Percentiles rank a stretch among this genome's conserved stretches.
These are phyloP conservation scores for Macroramphosus scolopax DNA, from an alignment of 2,797 vertebrate species.

Conservation along the genomic window DNA sequence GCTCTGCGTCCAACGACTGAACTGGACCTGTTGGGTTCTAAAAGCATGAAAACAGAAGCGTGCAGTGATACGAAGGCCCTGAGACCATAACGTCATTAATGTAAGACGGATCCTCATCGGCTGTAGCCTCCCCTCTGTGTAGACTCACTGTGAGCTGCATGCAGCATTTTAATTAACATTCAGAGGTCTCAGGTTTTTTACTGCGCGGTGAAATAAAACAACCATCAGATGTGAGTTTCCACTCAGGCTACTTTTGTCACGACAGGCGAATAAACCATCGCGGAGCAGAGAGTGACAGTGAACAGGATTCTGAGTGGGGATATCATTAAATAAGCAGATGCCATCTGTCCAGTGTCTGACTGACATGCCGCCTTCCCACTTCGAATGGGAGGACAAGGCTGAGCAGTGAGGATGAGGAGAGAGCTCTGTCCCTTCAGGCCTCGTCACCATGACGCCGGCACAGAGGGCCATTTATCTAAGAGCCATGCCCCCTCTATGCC, in stretches of 20 bases:
- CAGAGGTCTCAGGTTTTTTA: conserved; percentile 52
- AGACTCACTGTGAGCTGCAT: conserved; percentile 33
- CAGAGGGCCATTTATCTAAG: conserved; percentile 21
- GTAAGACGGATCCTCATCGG: too few relatives aligned
- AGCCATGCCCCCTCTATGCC: conserved; percentile 3
- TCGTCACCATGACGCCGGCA: conserved; percentile 5
- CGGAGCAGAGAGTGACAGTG: conserved; percentile 19
- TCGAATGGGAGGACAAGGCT: conserved; percentile 14
- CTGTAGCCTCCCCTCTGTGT: too few relatives aligned
- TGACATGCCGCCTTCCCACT: conserved; percentile 9
- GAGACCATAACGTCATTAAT: conserved; percentile 35
- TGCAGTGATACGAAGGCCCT: background rate
- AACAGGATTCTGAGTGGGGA: conserved; percentile 24
- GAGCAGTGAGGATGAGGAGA: conserved; percentile 1
- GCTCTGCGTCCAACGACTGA: conserved; percentile 11
- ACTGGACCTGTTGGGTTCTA: conserved; percentile 25
- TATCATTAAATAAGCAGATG: conserved; percentile 50
- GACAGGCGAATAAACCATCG: conserved; percentile 9
- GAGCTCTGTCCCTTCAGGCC: conserved; percentile 3
- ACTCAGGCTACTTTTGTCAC: conserved; percentile 22
- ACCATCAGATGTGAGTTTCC: conserved; percentile 27
- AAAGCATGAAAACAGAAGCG: conserved; percentile 23
- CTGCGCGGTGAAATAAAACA: conserved; percentile 20
- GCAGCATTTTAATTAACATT: conserved; percentile 27
- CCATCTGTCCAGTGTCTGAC: conserved; percentile 24